These are phyloP conservation scores for Saxidomus purpurata DNA, from an alignment of 1,140 invertebrate genomes.

Conservation along the genomic window DNA sequence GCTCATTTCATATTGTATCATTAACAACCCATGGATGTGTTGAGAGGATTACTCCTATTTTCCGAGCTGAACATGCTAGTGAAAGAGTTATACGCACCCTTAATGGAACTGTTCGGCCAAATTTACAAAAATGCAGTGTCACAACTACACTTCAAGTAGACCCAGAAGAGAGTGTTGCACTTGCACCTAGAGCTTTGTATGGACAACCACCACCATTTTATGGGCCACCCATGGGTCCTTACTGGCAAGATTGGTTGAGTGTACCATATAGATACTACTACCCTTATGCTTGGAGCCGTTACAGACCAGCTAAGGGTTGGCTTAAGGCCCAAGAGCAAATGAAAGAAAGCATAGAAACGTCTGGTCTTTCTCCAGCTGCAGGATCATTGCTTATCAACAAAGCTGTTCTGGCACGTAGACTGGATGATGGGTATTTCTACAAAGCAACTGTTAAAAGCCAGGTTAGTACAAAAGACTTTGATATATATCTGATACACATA, in stretches of 20 bases:
- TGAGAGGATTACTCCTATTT: constrained; percentile 84
- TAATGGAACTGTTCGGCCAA: constrained; percentile 79
- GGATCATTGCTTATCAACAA: constrained; percentile 84
- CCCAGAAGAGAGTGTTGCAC: constrained; percentile 76
- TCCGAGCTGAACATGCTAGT: constrained; percentile 78
- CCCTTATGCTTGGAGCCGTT: constrained; percentile 83
- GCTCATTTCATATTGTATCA: constrained; percentile 84
- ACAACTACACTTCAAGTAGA: constrained; percentile 80
- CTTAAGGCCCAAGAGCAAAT: constrained; percentile 79
- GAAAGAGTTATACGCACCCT: constrained; percentile 82
- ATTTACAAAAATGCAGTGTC: constrained; percentile 83
- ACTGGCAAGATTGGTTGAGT: constrained; percentile 60
- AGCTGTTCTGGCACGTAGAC: constrained; percentile 82
- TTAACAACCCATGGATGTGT: constrained; percentile 83
- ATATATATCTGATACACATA: background rate
- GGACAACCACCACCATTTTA: constrained; percentile 39
- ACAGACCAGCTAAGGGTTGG: constrained; percentile 82
- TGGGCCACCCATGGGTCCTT: constrained; percentile 32
- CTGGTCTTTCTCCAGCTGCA: constrained; percentile 80
- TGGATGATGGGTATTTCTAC: constrained; percentile 85
- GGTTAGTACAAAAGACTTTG: too few relatives aligned
- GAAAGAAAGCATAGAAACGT: constrained; percentile 68
- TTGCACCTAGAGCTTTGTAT: constrained; percentile 69
- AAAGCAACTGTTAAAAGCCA: constrained; percentile 85
- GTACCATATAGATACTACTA: constrained; percentile 79